Evolutionary conservation across 2,113 vertebrate species (phyloP).

Genomic region (Ctenodactylus gundi): DNA sequence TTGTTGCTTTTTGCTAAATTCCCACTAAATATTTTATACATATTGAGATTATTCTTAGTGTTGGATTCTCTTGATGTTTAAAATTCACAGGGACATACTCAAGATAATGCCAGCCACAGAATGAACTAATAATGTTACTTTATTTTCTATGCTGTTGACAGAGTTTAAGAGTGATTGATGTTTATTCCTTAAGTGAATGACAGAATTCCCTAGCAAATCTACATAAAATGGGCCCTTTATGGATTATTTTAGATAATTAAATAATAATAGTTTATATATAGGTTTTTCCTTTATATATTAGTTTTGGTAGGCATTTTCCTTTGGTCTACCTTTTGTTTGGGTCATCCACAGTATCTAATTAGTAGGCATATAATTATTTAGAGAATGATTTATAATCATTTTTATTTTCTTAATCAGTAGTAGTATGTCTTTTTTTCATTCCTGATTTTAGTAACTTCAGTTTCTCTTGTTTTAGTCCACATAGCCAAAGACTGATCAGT

Average conservation of each 20-base stretch:
- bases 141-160: neutral
- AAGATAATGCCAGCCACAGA: neutral
- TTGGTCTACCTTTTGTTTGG: neutral
- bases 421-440: neutral
- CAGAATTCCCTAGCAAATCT: neutral
- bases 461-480: neutral
- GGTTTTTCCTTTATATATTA: neutral
- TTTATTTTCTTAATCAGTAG: neutral
- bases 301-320: neutral
- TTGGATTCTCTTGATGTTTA: neutral
- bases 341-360: neutral
- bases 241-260: neutral
- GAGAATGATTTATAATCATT: neutral
- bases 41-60: neutral
- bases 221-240: neutral
- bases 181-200: neutral
- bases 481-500: neutral
- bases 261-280: neutral
- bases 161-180: neutral
- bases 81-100: neutral
- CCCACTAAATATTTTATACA: neutral
- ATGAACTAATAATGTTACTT: neutral
- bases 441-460: too few relatives aligned
- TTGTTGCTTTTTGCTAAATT: constrained; percentile 21
- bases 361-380: neutral